A percentile compares a stretch with the other conserved stretches of the same genome.
Evolutionary conservation across 53 echinoderm and acorn worm genomes (phyloP).

Genomic region (Paracentrotus lividus): DNA sequence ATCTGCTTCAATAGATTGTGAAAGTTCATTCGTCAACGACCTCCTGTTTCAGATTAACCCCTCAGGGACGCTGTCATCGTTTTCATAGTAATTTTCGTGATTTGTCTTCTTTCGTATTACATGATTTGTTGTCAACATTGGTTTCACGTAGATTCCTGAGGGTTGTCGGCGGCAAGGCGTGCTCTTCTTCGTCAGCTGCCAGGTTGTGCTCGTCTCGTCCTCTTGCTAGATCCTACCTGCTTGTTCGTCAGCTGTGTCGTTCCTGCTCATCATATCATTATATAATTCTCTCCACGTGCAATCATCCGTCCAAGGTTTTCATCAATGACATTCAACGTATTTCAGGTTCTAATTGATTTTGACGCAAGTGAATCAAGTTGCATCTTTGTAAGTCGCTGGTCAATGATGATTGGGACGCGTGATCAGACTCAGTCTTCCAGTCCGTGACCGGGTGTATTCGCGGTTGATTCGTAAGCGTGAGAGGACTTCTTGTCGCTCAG

Average conservation of each 20-base stretch:
- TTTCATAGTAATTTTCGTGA: background rate
- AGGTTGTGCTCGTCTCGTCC: too few relatives aligned
- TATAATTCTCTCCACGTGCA: conserved; percentile 6
- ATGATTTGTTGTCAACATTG: background rate
- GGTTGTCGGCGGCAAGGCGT: background rate
- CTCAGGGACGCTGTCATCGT: background rate
- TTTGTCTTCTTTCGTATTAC: background rate
- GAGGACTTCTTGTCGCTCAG: conserved; percentile 60
- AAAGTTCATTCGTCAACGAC: background rate
- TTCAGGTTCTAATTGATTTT: conserved; percentile 37
- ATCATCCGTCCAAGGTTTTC: conserved; percentile 28
- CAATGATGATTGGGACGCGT: conserved; percentile 70
- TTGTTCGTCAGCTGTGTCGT: background rate
- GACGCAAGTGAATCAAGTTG: conserved; percentile 73
- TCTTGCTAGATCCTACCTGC: too few relatives aligned
- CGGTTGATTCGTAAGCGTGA: conserved; percentile 66
- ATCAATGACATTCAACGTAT: conserved; percentile 4
- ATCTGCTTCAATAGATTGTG: background rate
- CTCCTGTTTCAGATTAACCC: background rate
- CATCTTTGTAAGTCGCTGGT: conserved; percentile 74
- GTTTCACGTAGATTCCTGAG: background rate
- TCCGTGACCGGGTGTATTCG: conserved; percentile 74
- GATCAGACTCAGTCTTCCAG: conserved; percentile 72
- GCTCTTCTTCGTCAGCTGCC: too few relatives aligned
- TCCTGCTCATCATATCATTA: conserved; percentile 25